Conservation (phyloP, 2,888 invertebrate genomes). For the Hetaerina titia region DNA sequence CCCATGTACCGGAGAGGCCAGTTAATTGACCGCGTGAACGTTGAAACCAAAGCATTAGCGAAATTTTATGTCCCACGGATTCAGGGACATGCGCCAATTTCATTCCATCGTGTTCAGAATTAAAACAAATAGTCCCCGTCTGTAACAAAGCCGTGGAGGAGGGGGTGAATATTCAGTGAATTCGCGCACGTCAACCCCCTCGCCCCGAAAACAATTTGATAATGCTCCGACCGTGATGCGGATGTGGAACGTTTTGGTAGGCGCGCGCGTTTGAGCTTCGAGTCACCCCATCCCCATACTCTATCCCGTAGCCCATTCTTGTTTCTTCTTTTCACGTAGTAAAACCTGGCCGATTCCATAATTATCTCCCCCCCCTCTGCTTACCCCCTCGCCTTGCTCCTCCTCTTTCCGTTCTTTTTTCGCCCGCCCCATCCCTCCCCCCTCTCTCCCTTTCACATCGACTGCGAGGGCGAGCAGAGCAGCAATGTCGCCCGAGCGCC, state of each 20-base stretch:
- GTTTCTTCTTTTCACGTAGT: background rate
- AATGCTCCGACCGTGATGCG: background rate
- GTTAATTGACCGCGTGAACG: background rate
- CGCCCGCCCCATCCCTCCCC: background rate
- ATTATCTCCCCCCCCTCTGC: background rate
- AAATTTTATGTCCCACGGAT: slow-evolving; percentile 2
- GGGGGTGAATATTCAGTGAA: background rate
- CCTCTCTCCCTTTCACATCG: background rate
- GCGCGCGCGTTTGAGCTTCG: background rate
- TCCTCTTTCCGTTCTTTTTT: no score
- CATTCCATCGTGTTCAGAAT: background rate
- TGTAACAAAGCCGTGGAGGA: background rate
- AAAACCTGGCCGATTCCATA: background rate
- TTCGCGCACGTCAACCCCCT: slow-evolving; percentile 17
- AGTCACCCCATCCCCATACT: background rate
- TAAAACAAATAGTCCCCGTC: background rate
- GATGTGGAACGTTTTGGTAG: background rate
- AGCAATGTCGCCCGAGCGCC: background rate
- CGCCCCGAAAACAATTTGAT: slow-evolving; percentile 17
- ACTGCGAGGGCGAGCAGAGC: background rate
- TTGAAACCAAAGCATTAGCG: slow-evolving; percentile 17
- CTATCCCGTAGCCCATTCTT: background rate
- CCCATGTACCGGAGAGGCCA: background rate
- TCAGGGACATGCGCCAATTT: background rate
- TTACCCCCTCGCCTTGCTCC: no score